phyloP scores from a whole-genome alignment of 2,888 invertebrate genomes.

The Neoascia interrupta region DNA sequence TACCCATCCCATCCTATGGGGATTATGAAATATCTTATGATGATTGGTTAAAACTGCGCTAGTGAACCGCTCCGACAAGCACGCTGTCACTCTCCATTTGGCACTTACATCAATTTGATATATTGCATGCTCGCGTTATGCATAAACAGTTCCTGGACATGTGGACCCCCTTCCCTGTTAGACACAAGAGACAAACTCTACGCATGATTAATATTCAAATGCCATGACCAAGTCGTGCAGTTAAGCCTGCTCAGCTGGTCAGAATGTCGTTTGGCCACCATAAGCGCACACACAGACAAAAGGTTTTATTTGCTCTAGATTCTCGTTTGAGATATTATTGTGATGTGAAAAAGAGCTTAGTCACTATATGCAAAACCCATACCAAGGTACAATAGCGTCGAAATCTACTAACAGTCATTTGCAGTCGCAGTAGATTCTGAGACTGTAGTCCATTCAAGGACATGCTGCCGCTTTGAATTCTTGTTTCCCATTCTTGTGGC shows the following conservation, averaged over 20 bases:
- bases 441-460: constrained; percentile 35
- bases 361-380: constrained; percentile 25
- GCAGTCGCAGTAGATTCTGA: constrained; percentile 5
- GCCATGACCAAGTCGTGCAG: constrained; percentile 67
- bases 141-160: constrained; percentile 66
- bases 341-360: constrained; percentile 23
- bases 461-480: too few relatives aligned
- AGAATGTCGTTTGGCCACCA: constrained; percentile 44
- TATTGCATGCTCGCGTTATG: constrained; percentile 52
- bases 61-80: constrained; percentile 2
- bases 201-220: constrained; percentile 69
- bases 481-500: constrained; percentile 14
- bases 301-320: constrained; percentile 25
- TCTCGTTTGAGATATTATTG: constrained; percentile 26
- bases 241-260: constrained; percentile 51
- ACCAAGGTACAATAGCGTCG: constrained; percentile 27
- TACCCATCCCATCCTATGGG: too few relatives aligned
- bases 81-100: constrained; percentile 57
- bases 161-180: not conserved
- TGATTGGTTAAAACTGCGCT: constrained; percentile 13
- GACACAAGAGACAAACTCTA: constrained; percentile 33
- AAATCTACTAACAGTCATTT: too few relatives aligned
- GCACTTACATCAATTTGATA: constrained; percentile 49
- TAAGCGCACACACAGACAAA: constrained; percentile 12
- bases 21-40: too few relatives aligned